Conservation (phyloP, 1,140 invertebrate species). For the Limonius californicus region DNA sequence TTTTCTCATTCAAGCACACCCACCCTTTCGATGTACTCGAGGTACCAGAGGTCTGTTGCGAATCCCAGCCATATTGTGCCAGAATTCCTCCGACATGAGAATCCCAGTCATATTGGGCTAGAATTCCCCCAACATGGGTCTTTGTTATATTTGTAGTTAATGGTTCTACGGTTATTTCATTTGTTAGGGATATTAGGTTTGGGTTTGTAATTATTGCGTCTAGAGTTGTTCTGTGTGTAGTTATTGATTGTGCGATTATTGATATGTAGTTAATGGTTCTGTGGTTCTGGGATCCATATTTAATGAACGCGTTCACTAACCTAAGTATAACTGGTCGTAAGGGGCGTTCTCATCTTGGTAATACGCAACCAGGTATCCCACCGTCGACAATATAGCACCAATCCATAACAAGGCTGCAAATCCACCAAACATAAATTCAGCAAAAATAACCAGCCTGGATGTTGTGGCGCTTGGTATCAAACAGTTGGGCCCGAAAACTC, state of each 20-base stretch:
- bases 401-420: constrained; percentile 72
- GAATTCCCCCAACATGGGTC: no score
- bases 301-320: neutral
- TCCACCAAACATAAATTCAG: constrained; percentile 56
- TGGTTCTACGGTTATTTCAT: no score
- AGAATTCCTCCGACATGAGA: no score
- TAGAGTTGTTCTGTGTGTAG: neutral
- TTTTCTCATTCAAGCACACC: no score
- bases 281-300: no score
- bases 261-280: neutral
- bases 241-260: neutral
- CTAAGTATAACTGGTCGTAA: constrained; percentile 16
- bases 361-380: constrained; percentile 54
- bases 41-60: no score
- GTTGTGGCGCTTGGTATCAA: constrained; percentile 43
- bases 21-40: no score
- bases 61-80: no score
- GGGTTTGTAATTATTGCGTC: no score
- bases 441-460: constrained; percentile 29
- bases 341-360: constrained; percentile 10
- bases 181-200: no score
- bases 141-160: no score
- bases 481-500: constrained; percentile 67
- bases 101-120: no score
- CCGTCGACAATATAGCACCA: constrained; percentile 64